Evolutionary conservation across 2,113 vertebrate species (phyloP).

Genomic region (Edolisoma coerulescens): DNA sequence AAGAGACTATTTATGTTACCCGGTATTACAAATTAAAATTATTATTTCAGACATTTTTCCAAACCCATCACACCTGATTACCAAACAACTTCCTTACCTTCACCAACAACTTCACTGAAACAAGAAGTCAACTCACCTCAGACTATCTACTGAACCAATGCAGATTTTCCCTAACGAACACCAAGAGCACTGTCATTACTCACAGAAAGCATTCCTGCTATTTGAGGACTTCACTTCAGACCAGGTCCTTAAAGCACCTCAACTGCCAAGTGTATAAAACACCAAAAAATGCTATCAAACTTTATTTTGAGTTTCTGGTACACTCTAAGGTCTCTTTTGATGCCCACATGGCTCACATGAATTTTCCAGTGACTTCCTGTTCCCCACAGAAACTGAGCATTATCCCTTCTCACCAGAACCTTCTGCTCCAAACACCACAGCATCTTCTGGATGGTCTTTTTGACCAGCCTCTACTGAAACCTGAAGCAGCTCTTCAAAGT

Average conservation of each 20-base stretch:
- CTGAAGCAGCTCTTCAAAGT: not conserved
- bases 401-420: not conserved
- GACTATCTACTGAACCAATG: not conserved
- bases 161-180: not conserved
- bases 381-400: not conserved
- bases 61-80: not conserved
- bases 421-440: not conserved
- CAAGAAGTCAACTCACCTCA: not conserved
- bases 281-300: not conserved
- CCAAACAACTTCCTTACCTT: not conserved
- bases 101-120: not conserved
- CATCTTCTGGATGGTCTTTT: not conserved
- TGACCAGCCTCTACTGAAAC: not conserved
- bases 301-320: not conserved
- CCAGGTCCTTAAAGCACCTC: not conserved
- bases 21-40: not conserved
- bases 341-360: not conserved
- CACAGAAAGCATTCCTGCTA: not conserved
- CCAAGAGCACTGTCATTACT: fast-evolving
- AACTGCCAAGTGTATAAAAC: not conserved
- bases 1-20: not conserved
- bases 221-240: not conserved
- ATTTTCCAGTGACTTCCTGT: not conserved
- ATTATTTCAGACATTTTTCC: not conserved
- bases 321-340: not conserved